Evolutionary conservation across 2,113 vertebrate species (phyloP).

Genomic region (Scomber japonicus): DNA sequence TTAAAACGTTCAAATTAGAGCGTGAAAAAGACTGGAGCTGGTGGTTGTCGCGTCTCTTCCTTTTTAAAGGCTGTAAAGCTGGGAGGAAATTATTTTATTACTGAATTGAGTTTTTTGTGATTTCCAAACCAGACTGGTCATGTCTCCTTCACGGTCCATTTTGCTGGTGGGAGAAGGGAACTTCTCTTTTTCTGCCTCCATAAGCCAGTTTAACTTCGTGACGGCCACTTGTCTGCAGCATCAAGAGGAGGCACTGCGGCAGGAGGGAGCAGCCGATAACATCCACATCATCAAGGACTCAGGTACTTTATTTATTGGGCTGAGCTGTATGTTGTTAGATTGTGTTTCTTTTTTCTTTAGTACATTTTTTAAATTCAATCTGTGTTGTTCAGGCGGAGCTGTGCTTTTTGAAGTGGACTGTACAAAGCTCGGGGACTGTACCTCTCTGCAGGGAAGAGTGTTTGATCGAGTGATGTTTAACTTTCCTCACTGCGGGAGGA

Average conservation of each 20-base stretch:
- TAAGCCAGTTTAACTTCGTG: slow-evolving; percentile 75
- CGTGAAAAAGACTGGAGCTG: slow-evolving; percentile 2
- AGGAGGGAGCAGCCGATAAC: slow-evolving; percentile 79
- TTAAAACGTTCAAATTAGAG: not conserved
- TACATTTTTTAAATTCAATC: not conserved
- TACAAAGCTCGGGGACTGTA: slow-evolving; percentile 85
- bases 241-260: slow-evolving; percentile 72
- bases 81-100: not conserved
- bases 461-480: slow-evolving; percentile 94
- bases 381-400: slow-evolving; percentile 82
- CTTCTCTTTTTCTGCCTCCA: slow-evolving; percentile 91
- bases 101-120: not conserved
- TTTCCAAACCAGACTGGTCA: slow-evolving; percentile 7
- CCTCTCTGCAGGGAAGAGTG: slow-evolving; percentile 62
- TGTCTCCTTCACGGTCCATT: slow-evolving; percentile 69
- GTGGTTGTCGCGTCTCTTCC: not conserved
- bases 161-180: slow-evolving; percentile 95
- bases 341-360: not conserved
- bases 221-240: slow-evolving; percentile 90
- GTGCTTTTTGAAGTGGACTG: slow-evolving; percentile 93
- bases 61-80: not conserved
- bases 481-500: slow-evolving; percentile 97
- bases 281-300: slow-evolving; percentile 83
- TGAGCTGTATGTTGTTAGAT: not conserved
- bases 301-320: slow-evolving; percentile 77